These are phyloP conservation scores for Microctonus aethiopoides DNA, from an alignment of 2,888 invertebrate genomes.

Conservation along the genomic window DNA sequence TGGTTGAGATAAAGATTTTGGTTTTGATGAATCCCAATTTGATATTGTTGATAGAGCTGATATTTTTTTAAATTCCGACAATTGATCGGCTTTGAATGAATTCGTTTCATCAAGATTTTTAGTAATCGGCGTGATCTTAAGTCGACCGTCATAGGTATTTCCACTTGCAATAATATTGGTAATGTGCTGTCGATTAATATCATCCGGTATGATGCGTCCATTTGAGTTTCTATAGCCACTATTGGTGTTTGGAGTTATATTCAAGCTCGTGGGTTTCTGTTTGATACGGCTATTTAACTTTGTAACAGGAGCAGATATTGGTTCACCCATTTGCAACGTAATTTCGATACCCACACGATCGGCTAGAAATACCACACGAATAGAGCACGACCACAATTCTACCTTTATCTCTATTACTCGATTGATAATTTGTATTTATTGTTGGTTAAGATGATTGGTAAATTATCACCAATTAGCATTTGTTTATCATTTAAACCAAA, in stretches of 20 bases:
- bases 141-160: conserved; percentile 27
- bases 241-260: conserved; percentile 60
- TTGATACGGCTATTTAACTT: conserved; percentile 64
- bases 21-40: conserved; percentile 59
- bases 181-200: conserved; percentile 60
- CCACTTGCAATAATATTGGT: conserved; percentile 29
- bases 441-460: neutral
- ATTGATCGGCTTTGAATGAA: conserved; percentile 47
- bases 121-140: conserved; percentile 35
- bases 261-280: conserved; percentile 62
- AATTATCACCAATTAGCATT: neutral
- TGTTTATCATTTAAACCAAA: neutral
- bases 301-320: conserved; percentile 61
- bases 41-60: conserved; percentile 57
- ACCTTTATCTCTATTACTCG: neutral
- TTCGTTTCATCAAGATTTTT: conserved; percentile 45
- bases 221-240: conserved; percentile 66
- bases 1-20: conserved; percentile 60
- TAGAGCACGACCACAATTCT: conserved; percentile 25
- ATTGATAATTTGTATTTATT: neutral
- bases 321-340: conserved; percentile 63
- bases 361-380: conserved; percentile 31
- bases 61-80: conserved; percentile 57
- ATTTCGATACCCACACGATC: conserved; percentile 22
- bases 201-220: conserved; percentile 63